Base-by-base conservation (phyloP, 1,140 invertebrate genomes). In the Belonocnema kinseyi region DNA sequence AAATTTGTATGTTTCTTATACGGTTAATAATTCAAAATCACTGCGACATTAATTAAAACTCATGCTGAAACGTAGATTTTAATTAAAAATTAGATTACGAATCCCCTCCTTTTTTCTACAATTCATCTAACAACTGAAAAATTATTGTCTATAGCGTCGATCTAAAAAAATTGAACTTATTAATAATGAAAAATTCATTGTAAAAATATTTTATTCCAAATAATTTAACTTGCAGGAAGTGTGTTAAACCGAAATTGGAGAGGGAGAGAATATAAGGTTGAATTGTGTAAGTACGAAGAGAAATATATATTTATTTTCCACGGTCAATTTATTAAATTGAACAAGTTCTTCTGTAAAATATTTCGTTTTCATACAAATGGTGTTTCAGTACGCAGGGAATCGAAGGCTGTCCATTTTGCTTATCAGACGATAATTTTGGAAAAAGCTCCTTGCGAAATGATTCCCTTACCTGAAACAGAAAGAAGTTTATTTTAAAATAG, bases 331-430 rank as follows among this genome's bases (percentile, higher is more conserved):
- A 85, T 88, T 87, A 71, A 84, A 83, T 72, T 66, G 74, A 82
- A 80, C 77, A 84, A 83, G 74, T 83, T 33, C 56, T 79, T 82
- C 74, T 86, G 84, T 77, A 85, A 86, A 87, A 82, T 73, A 73
- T 51, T 76, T 78, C 58, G 71, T 51, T 78, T 66, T 70, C 4
- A 33, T 66, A 66, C 61, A 66, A 66, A 66, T 33, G 58, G 40
- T 66, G 14, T n/a, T 66, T 40, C 33, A 50, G 51, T 40, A 21
- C 51, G 61, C 51, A 50, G 71, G 46, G 50, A 76, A 70, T 73
- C 12, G 50, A 46, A 33, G 33, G 21, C 26, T 14, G 54, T 52
- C 26, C 51, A 74, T 72, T 70, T 51, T 16, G n/a, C 26, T 54
- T 70, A 17, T 72, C 40, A 56, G 75, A 53, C 52, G 40, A n/a